A percentile compares a stretch with the other conserved stretches of the same genome.
Evolutionary conservation across 2,113 vertebrate species (phyloP).

Genomic region (Dicrurus megarhynchus): DNA sequence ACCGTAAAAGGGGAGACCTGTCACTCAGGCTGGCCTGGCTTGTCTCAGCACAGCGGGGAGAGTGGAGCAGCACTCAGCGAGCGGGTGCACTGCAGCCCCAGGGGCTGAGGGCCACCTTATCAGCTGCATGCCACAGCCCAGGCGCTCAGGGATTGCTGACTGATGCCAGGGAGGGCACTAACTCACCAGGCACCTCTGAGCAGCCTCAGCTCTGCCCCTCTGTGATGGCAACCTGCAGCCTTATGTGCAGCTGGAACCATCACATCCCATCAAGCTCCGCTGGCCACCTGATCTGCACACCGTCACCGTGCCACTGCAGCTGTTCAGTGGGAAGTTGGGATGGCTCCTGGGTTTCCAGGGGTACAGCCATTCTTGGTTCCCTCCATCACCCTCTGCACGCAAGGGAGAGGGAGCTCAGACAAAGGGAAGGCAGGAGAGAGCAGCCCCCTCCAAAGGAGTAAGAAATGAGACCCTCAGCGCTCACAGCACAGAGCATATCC

Average conservation of each 20-base stretch:
- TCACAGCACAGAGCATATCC: rapidly evolving
- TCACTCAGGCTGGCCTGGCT: constrained; percentile 50
- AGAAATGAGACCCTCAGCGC: rapidly evolving
- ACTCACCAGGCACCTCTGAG: not conserved
- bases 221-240: constrained; percentile 72
- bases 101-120: not conserved
- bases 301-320: not conserved
- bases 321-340: rapidly evolving
- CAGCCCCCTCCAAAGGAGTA: not conserved
- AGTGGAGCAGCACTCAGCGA: not conserved
- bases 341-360: not conserved
- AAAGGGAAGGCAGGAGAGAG: not conserved
- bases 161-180: not conserved
- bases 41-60: not conserved
- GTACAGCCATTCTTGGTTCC: not conserved
- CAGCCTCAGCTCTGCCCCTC: constrained; percentile 9
- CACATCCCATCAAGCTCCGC: constrained; percentile 61
- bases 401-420: not conserved
- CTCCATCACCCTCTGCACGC: not conserved
- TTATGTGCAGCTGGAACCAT: constrained; percentile 63
- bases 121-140: rapidly evolving
- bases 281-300: constrained; percentile 39
- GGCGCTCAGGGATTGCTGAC: not conserved
- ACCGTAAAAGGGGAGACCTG: constrained; percentile 72
- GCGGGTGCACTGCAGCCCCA: not conserved